Percentiles rank a stretch among this genome's conserved stretches.
phyloP scores from a whole-genome alignment of 2,888 invertebrate genomes.

The Theretra japonica region DNA sequence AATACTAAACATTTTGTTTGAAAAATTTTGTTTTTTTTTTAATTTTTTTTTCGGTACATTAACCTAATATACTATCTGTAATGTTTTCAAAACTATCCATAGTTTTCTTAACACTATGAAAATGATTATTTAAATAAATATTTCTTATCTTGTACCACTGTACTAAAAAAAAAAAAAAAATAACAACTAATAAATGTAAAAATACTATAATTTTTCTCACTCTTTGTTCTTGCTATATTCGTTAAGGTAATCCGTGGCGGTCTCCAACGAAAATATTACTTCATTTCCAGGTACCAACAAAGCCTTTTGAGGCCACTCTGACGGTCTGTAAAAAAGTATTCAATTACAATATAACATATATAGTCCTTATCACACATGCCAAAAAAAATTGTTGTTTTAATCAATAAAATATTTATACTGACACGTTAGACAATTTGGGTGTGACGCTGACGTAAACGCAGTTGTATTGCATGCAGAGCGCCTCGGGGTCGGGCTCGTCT shows the following conservation, averaged over 20 bases:
- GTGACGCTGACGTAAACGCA: slow-evolving; percentile 78
- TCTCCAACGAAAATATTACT: slow-evolving; percentile 97
- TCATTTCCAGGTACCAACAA: slow-evolving; percentile 96
- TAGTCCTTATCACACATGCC: background rate
- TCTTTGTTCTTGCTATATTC: slow-evolving; percentile 88
- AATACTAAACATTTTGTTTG: too few species aligned
- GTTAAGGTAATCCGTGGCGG: slow-evolving; percentile 96
- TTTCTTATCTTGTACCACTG: too few species aligned
- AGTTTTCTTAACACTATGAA: too few species aligned
- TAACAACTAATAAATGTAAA: background rate
- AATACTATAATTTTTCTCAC: slow-evolving; percentile 49
- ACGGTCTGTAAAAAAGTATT: slow-evolving; percentile 60
- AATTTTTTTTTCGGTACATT: background rate
- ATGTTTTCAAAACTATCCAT: too few species aligned
- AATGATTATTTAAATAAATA: too few species aligned
- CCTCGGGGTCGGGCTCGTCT: slow-evolving; percentile 63
- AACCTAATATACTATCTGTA: background rate
- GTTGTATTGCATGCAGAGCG: slow-evolving; percentile 75
- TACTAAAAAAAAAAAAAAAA: too few species aligned
- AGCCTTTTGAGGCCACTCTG: slow-evolving; percentile 94
- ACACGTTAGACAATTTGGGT: slow-evolving; percentile 72
- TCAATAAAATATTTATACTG: slow-evolving; percentile 43
- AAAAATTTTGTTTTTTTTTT: too few species aligned
- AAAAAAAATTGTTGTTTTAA: background rate
- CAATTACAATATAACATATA: background rate